Conservation (phyloP, 2,888 invertebrate species). For the Watsonalla binaria region DNA sequence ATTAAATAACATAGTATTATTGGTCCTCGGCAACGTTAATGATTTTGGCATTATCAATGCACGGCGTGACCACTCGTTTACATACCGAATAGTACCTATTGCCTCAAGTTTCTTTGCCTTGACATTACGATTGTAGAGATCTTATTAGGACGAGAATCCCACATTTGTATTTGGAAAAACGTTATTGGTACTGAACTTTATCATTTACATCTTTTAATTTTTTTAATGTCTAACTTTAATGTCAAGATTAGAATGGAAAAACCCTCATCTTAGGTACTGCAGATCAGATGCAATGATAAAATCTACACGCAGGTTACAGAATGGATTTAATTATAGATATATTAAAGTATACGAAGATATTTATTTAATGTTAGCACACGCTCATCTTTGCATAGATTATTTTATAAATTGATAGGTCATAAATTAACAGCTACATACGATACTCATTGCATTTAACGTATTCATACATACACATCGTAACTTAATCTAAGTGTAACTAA, state of each 20-base stretch:
- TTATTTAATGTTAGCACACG: not conserved
- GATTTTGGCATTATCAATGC: slow-evolving; percentile 16
- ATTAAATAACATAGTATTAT: not conserved
- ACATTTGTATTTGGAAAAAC: not conserved
- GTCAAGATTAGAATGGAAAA: too few relatives aligned
- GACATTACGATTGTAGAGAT: slow-evolving; percentile 21
- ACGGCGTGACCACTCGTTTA: slow-evolving; percentile 6
- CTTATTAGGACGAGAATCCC: slow-evolving; percentile 4
- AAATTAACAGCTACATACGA: too few relatives aligned
- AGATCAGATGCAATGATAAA: not conserved
- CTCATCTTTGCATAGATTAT: too few relatives aligned
- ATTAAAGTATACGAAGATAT: not conserved
- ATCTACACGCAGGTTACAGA: not conserved
- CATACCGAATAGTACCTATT: slow-evolving; percentile 13
- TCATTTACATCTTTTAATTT: not conserved
- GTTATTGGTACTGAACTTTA: slow-evolving; percentile 1
- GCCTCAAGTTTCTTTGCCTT: slow-evolving; percentile 25
- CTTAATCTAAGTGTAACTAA: too few relatives aligned
- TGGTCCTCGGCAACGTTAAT: slow-evolving; percentile 7
- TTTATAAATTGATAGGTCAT: too few relatives aligned
- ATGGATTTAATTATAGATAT: not conserved
- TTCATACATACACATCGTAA: too few relatives aligned
- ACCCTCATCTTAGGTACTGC: too few relatives aligned
- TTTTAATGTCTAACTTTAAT: too few relatives aligned
- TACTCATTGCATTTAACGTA: too few relatives aligned